Conservation (phyloP, 1,140 invertebrate species). For the Ectropis grisescens region DNA sequence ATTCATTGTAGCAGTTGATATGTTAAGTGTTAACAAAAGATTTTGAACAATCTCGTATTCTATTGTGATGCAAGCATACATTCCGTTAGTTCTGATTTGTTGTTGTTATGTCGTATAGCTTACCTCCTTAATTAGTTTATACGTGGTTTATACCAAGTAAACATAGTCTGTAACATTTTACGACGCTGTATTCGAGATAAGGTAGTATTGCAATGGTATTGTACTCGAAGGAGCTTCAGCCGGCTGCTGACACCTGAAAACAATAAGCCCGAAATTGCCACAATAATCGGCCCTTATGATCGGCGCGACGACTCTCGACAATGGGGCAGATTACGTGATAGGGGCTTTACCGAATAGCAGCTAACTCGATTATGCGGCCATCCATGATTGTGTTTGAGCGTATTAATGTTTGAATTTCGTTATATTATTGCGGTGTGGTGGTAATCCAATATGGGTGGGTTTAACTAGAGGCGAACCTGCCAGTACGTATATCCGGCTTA, state of each 20-base stretch:
- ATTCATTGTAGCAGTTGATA: too few relatives aligned
- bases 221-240: too few relatives aligned
- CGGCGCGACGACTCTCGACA: slow-evolving; percentile 52
- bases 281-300: slow-evolving; percentile 64
- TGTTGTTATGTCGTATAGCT: too few relatives aligned
- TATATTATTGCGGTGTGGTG: slow-evolving; percentile 56
- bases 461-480: too few relatives aligned
- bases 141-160: neutral
- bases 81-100: too few relatives aligned
- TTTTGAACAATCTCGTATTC: too few relatives aligned
- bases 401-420: slow-evolving; percentile 68
- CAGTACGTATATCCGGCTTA: too few relatives aligned
- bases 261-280: slow-evolving; percentile 65
- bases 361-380: slow-evolving; percentile 65
- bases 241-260: slow-evolving; percentile 64
- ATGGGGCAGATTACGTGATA: slow-evolving; percentile 62
- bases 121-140: too few relatives aligned
- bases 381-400: slow-evolving; percentile 64
- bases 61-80: too few relatives aligned
- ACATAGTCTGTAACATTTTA: slow-evolving; percentile 29
- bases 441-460: slow-evolving; percentile 55
- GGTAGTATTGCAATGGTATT: slow-evolving; percentile 36
- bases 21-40: too few relatives aligned
- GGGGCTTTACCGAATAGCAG: slow-evolving; percentile 60
- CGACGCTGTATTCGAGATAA: slow-evolving; percentile 24